Evolutionary conservation across 1,140 invertebrate species (phyloP).

Genomic region (Sweltsa coloradensis): DNA sequence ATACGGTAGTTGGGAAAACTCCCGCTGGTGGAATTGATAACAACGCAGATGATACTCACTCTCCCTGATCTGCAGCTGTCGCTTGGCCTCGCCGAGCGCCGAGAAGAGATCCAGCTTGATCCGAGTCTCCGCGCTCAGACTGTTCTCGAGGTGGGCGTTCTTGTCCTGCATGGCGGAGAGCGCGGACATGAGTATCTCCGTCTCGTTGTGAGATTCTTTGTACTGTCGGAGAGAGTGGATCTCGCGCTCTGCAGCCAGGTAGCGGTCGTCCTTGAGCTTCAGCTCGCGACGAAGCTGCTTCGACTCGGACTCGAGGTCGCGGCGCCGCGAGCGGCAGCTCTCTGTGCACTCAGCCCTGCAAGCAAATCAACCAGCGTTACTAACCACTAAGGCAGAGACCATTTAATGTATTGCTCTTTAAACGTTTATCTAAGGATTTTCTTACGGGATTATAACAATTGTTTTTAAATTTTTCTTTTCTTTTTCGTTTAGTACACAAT

Average conservation of each 20-base stretch:
- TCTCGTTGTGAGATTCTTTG: constrained; percentile 62
- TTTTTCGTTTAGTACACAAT: too few relatives aligned
- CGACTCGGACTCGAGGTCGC: constrained; percentile 66
- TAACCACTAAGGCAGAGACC: neutral
- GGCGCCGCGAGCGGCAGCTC: constrained; percentile 54
- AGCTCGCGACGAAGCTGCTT: constrained; percentile 60
- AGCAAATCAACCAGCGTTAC: constrained; percentile 11
- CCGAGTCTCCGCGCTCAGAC: constrained; percentile 86
- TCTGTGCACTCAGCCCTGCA: constrained; percentile 57
- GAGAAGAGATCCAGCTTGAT: constrained; percentile 95
- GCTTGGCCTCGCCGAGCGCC: constrained; percentile 86
- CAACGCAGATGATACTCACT: constrained; percentile 42
- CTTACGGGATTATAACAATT: too few relatives aligned
- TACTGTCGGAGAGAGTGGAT: constrained; percentile 39
- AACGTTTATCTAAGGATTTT: too few relatives aligned
- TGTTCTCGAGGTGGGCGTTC: constrained; percentile 79
- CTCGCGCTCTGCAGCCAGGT: constrained; percentile 38
- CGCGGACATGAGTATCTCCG: constrained; percentile 69
- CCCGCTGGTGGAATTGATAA: too few relatives aligned
- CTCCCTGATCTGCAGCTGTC: constrained; percentile 84
- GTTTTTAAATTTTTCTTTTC: too few relatives aligned
- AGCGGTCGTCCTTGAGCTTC: constrained; percentile 61
- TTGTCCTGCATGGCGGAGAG: constrained; percentile 74
- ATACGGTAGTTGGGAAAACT: too few relatives aligned
- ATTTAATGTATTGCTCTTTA: too few relatives aligned